phyloP scores from a whole-genome alignment of 2,797 vertebrate species.

The Sebastes ruberrimus region DNA sequence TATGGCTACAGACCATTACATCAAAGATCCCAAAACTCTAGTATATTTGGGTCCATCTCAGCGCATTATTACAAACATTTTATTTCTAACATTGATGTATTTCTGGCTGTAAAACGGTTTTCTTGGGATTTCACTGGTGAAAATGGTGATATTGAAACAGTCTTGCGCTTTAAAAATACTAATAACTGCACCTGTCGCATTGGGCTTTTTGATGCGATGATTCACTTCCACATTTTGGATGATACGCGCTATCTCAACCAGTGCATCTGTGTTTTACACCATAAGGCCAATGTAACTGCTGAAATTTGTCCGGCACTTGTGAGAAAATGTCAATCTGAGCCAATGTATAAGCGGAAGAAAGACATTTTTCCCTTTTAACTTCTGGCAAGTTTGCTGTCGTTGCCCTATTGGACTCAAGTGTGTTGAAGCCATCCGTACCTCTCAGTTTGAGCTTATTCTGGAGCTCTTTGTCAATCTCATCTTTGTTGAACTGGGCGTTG shows the following conservation, averaged over 20 bases:
- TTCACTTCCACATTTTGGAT: neutral
- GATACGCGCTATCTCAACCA: neutral
- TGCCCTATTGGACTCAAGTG: neutral
- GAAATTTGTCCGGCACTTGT: neutral
- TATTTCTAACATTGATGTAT: neutral
- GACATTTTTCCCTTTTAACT: neutral
- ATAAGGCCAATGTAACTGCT: neutral
- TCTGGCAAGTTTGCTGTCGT: neutral
- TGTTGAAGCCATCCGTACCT: slow-evolving; percentile 78
- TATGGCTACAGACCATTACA: neutral
- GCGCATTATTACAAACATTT: neutral
- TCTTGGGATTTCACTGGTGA: neutral
- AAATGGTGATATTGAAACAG: neutral
- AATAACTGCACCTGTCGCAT: neutral
- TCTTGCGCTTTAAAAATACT: neutral
- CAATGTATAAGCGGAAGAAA: neutral
- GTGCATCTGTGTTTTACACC: neutral
- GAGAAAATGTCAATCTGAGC: neutral
- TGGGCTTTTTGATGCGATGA: neutral
- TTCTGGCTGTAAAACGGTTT: neutral
- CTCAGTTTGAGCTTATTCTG: slow-evolving; percentile 98
- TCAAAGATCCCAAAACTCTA: neutral
- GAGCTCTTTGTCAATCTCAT: slow-evolving; percentile 97
- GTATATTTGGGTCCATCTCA: neutral
- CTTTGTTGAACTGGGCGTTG: slow-evolving; percentile 98